These are phyloP conservation scores for Mesaphorura yosii DNA, from an alignment of 1,140 invertebrate species.

Conservation along the genomic window DNA sequence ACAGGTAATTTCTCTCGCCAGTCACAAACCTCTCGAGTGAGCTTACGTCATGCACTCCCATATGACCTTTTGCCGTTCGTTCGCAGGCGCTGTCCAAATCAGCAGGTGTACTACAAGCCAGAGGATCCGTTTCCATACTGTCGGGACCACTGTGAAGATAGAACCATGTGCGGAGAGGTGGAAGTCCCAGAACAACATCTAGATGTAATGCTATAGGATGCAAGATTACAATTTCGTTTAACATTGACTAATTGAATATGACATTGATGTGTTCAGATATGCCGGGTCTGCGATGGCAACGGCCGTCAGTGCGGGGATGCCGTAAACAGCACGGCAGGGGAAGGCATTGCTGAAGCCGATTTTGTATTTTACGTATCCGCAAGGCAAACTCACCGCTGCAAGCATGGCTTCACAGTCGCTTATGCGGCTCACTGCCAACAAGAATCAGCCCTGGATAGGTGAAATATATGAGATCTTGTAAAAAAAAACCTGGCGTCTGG, in stretches of 20 bases:
- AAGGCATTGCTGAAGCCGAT: conserved; percentile 74
- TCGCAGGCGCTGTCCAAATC: conserved; percentile 28
- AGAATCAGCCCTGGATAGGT: conserved; percentile 81
- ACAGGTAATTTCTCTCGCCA: conserved; percentile 57
- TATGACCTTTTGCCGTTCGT: neutral
- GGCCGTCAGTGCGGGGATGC: conserved; percentile 61
- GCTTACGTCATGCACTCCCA: neutral
- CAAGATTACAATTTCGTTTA: neutral
- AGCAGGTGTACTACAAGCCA: conserved; percentile 61
- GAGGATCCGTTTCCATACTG: conserved; percentile 68
- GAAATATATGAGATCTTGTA: conserved; percentile 31
- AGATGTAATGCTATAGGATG: conserved; percentile 55
- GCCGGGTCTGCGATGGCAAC: conserved; percentile 69
- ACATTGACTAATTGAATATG: conserved; percentile 4
- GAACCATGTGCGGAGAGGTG: conserved; percentile 89
- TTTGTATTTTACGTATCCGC: conserved; percentile 97
- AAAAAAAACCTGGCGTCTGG: no score
- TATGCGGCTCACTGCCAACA: conserved; percentile 98
- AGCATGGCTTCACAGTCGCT: conserved; percentile 49
- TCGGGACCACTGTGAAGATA: conserved; percentile 66
- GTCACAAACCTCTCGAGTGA: neutral
- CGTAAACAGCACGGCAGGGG: conserved; percentile 38
- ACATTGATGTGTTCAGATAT: conserved; percentile 47
- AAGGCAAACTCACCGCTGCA: conserved; percentile 78
- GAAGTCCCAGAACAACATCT: conserved; percentile 80